Conservation (phyloP, 2,888 invertebrate genomes). For the Drosophila percnosoma region DNA sequence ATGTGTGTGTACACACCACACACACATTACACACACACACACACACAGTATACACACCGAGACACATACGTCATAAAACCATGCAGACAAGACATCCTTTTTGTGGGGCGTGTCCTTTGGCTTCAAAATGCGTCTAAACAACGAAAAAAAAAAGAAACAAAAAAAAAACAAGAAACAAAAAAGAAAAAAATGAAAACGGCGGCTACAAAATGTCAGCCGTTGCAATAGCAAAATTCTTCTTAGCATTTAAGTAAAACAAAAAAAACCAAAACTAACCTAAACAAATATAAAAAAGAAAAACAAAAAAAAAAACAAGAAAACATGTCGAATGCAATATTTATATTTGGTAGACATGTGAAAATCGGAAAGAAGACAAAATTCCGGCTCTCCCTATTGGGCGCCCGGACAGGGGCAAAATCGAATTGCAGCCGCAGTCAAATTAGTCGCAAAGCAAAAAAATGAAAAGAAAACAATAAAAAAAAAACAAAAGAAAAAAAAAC, state of each 20-base stretch:
- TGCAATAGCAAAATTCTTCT: conserved; percentile 77
- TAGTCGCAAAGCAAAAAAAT: conserved; percentile 61
- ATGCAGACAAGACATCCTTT: conserved; percentile 12
- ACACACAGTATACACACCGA: conserved; percentile 14
- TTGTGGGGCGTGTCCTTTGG: conserved; percentile 18
- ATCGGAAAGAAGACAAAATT: conserved; percentile 3
- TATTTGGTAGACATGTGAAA: conserved; percentile 5
- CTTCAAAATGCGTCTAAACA: conserved; percentile 64
- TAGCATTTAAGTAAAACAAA: conserved; percentile 68
- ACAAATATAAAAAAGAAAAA: conserved; percentile 11
- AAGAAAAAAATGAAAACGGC: conserved; percentile 44
- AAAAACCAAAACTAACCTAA: conserved; percentile 28
- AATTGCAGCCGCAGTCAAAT: conserved; percentile 61
- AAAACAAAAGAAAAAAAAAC: background rate
- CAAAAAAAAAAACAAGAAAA: conserved; percentile 9
- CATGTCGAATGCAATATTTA: conserved; percentile 49
- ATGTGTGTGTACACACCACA: conserved; percentile 51
- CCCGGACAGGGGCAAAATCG: conserved; percentile 24
- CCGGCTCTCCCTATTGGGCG: conserved; percentile 32
- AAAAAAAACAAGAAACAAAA: conserved; percentile 51
- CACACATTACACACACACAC: conserved; percentile 15
- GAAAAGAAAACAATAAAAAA: conserved; percentile 12
- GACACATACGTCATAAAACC: conserved; percentile 23
- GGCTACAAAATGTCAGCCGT: conserved; percentile 36
- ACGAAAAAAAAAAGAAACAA: conserved; percentile 38